Evolutionary conservation across 2,113 vertebrate species (phyloP), one percentile per base, ranked within the genome.

Genomic region (Myrmophylax atrothorax): DNA sequence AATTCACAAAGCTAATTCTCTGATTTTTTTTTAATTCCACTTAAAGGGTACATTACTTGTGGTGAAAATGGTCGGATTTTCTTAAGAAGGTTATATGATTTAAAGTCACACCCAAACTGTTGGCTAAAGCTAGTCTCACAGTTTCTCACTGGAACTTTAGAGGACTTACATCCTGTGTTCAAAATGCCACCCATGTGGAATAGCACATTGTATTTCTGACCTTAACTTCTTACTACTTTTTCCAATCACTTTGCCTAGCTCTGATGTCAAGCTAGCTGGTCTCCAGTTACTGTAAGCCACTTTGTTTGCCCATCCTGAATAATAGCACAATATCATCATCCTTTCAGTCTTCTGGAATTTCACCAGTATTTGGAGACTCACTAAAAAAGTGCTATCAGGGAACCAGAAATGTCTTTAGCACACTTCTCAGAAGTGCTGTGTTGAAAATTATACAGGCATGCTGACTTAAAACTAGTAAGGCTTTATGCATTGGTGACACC

Each of bases 301-400:
- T 84, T 77, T 38, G 17, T 64, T 92, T 89, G 64, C 33, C 33
- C 20, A 82, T 91, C 47, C 76, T 84, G 69, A 63, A 78, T 44
- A 52, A 62, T 52, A 69, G 62, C 12, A 56, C 40, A 80, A 3
- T 62, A 14, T 67, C 68, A 46, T 66, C 63, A 77, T 84, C 60
- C 47, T 84, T 87, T 84, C 59, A 77, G 59, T 67, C 55, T 81
- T 66, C 29, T 94, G 91, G 73, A 89, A 70, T 91, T 95, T 84
- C 60, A 66, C 64, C 16, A 42, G 15, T 78, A 35, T 81, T 92
- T 84, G 73, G 62, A 74, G 59, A 33, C 64, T 81, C 19, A 29
- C 56, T 87, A 59, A 42, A 62, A 62, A 90, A 77, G n/a, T 90
- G 58, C 29, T 29, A 79, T 80, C 63, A 80, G 50, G 47, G 55